These are phyloP conservation scores for Peromyscus maniculatus DNA, from an alignment of 2,113 vertebrate species.

Conservation along the genomic window DNA sequence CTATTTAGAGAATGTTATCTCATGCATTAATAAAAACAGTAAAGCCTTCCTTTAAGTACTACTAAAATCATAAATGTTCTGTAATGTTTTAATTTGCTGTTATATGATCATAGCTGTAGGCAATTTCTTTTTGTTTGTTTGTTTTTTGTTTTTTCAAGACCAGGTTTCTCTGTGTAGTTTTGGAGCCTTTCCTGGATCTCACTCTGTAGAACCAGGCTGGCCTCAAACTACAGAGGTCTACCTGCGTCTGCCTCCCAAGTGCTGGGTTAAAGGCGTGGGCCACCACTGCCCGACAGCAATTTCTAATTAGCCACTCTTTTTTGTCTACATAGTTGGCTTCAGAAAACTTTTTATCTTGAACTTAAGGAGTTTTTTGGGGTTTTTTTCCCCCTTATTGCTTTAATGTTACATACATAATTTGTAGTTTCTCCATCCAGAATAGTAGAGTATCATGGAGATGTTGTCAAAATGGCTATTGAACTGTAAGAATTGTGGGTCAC, in stretches of 20 bases:
- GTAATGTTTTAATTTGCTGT: conserved; percentile 36
- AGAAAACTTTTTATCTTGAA: conserved; percentile 78
- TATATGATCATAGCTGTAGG: conserved; percentile 38
- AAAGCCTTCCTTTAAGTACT: conserved; percentile 41
- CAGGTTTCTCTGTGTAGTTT: no score
- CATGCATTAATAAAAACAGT: not conserved
- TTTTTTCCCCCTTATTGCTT: conserved; percentile 79
- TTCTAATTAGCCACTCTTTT: conserved; percentile 51
- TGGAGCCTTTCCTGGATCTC: no score
- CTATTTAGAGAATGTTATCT: conserved; percentile 17
- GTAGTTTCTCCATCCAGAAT: conserved; percentile 82
- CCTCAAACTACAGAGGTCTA: no score
- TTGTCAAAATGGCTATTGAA: conserved; percentile 85
- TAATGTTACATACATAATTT: conserved; percentile 86
- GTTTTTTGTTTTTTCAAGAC: no score
- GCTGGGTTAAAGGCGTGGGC: no score
- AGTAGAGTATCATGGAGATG: conserved; percentile 85
- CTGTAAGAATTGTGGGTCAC: conserved; percentile 83
- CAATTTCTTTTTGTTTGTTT: not conserved
- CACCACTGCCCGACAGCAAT: no score
- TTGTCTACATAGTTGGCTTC: conserved; percentile 59
- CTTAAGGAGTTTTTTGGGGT: not conserved
- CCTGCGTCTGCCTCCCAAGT: no score
- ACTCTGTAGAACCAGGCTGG: no score
- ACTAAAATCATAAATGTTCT: conserved; percentile 72